Base-by-base conservation (phyloP, 1,140 invertebrate species). In the Drosophila nannoptera region DNA sequence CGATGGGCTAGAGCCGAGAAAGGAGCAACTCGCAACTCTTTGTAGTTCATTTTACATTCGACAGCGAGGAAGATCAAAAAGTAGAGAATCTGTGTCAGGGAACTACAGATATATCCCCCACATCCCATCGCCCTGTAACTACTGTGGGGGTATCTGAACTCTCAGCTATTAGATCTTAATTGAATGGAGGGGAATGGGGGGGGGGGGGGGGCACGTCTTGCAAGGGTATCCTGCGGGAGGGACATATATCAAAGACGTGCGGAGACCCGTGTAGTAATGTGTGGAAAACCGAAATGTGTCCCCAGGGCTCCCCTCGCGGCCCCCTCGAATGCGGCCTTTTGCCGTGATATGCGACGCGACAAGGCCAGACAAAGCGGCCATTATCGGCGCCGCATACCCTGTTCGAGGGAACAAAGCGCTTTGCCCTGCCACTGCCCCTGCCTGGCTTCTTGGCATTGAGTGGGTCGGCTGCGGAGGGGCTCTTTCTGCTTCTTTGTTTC, bases 401-500 rank as follows among this genome's bases (percentile, higher is more conserved):
- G 54, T 43, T 56, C 3, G 45, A 43, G 12, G 6, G 54, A 33
- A 45, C n/a, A 43, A 32, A 55, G 53, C 54, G 31, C 33, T 45
- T 45, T 9, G 40, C 22, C 3, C 22, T 22, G 22, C 45, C 40
- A 14, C 54, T 32, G 9, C 45, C 40, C 14, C 54, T 32, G 9
- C 3, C 11, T 56, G 54, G 56, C 43, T 59, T 45, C 56, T 46
- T 33, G 14, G 40, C 9, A 49, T 31, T 59, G 54, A 54, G 68
- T 40, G 65, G 52, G 58, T n/a, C 7, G 40, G 14, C 40, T 60
- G 46, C 67, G 45, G 59, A 49, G 59, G 33, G 7, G n/a, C 8
- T 32, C 8, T 5, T 16, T 45, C 2, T 22, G 22, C 38, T 16
- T 40, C 45, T 56, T 56, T 45, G 31, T 56, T 64, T 69, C 61